Percentiles rank a stretch among this genome's conserved stretches.
These are phyloP conservation scores for Agriopis marginaria DNA, from an alignment of 2,888 invertebrate species.

Conservation along the genomic window DNA sequence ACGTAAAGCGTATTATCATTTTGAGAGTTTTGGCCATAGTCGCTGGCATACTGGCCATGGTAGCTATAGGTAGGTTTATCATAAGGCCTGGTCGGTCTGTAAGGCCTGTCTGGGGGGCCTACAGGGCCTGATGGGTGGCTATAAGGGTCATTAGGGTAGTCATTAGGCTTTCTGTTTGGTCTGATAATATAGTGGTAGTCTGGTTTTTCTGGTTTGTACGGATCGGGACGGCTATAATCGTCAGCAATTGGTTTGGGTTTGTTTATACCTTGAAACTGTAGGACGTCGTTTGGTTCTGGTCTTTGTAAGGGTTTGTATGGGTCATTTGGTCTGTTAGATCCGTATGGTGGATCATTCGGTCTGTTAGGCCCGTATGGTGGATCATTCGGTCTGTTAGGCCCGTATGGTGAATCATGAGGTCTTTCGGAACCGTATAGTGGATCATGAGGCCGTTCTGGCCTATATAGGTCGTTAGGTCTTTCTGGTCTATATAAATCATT, in stretches of 20 bases:
- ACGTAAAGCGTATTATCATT: slow-evolving; percentile 73
- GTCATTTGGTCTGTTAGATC: slow-evolving; percentile 26
- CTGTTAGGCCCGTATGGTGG: slow-evolving; percentile 27
- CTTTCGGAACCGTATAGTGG: slow-evolving; percentile 5
- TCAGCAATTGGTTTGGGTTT: slow-evolving; percentile 37
- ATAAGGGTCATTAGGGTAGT: slow-evolving; percentile 41
- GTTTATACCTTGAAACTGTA: slow-evolving; percentile 66
- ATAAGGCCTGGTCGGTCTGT: slow-evolving; percentile 55
- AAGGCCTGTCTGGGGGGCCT: slow-evolving; percentile 57
- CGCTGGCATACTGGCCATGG: slow-evolving; percentile 69
- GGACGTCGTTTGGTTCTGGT: slow-evolving; percentile 54
- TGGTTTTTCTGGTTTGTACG: slow-evolving; percentile 65
- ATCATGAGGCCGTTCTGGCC: slow-evolving; percentile 24
- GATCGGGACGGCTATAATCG: slow-evolving; percentile 35
- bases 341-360: slow-evolving; percentile 30
- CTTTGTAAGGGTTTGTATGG: slow-evolving; percentile 26
- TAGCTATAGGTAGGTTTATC: slow-evolving; percentile 57
- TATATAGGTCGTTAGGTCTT: slow-evolving; percentile 29
- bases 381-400: slow-evolving; percentile 44
- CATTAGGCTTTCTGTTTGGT: slow-evolving; percentile 69
- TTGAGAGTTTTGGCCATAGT: slow-evolving; percentile 62
- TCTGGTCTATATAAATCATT: slow-evolving; percentile 30
- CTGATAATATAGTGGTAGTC: slow-evolving; percentile 71
- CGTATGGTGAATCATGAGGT: slow-evolving; percentile 52
- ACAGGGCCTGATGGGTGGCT: slow-evolving; percentile 51